Base-by-base conservation (phyloP, 2,888 invertebrate species). In the Mesorhabditis sp. region DNA sequence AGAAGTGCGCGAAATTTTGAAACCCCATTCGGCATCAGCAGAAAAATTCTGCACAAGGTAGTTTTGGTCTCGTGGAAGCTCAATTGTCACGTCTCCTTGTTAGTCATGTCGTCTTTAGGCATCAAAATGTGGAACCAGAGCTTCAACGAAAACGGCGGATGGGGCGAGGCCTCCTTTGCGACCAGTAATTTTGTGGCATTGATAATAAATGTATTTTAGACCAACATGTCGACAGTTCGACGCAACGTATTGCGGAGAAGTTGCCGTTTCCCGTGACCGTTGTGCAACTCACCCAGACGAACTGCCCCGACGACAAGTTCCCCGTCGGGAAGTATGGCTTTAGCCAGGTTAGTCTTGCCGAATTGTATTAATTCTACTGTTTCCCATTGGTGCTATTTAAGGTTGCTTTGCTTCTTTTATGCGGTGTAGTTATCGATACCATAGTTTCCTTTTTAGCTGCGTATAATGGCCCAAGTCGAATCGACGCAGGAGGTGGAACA, bases 91-190 rank as follows among this genome's bases (percentile, higher is more conserved):
- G 28, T 28, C 28, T 28, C 28, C 58, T 50, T 50, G 7, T 50
- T 50, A 13, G n/a, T 13, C 58, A 50, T 50, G 7, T 13, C 58
- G 7, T 13, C n/a, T 50, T 50, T 50, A 50, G 58, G 58, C n/a
- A 50, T n/a, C 58, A 50, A 50, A 50, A 13, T 50, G 58, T 10
- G 58, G 58, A 50, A 50, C 58, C 10, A 50, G n/a, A 50, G 58
- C 58, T 50, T 50, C 58, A n/a, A n/a, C n/a, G 58, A 50, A 13
- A n/a, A n/a, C 58, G 58, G 58, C 7, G 58, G 58, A 50, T 50
- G 58, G 58, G 58, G 58, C n/a, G 58, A n/a, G 28, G 28, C 28
- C 28, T 28, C 28, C 28, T 28, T 28, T 28, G 28, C 28, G 28
- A 28, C 28, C 28, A 28, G 28, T 28, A 28, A 28, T 28, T 28